A percentile compares a stretch with the other conserved stretches of the same genome.
Evolutionary conservation across 2,113 vertebrate species (phyloP).

Genomic region (Ia io): DNA sequence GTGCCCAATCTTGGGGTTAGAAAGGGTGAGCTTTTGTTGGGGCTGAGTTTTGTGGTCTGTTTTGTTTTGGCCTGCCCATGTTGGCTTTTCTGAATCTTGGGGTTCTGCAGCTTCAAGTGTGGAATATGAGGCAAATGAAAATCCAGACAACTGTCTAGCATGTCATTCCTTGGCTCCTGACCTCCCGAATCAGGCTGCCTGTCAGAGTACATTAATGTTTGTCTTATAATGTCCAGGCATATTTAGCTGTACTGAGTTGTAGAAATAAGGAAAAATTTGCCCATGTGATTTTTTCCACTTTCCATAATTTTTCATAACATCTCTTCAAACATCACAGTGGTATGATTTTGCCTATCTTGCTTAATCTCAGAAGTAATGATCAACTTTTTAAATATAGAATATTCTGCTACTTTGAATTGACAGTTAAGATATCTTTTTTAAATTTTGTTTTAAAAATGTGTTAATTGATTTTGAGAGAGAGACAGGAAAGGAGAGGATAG

Average conservation of each 20-base stretch:
- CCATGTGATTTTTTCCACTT: background rate
- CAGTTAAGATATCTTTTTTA: background rate
- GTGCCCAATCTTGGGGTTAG: background rate
- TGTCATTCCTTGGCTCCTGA: too few species aligned
- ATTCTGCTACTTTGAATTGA: background rate
- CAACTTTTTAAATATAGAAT: background rate
- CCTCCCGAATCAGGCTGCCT: background rate
- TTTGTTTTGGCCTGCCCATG: background rate
- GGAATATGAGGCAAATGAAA: background rate
- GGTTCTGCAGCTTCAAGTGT: background rate
- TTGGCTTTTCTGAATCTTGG: background rate
- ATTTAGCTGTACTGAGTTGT: background rate
- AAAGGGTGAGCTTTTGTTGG: background rate
- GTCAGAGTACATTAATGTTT: background rate
- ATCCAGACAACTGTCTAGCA: background rate
- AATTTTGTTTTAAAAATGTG: too few species aligned
- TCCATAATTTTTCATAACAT: background rate
- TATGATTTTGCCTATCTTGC: background rate
- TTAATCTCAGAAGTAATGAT: background rate
- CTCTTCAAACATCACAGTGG: background rate
- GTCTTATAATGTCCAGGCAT: background rate
- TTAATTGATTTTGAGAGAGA: background rate
- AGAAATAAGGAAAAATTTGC: background rate
- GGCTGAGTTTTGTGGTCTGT: background rate
- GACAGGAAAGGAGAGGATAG: background rate